Base-by-base conservation (phyloP, 2,113 vertebrate species). In the Dipodomys stephensi region DNA sequence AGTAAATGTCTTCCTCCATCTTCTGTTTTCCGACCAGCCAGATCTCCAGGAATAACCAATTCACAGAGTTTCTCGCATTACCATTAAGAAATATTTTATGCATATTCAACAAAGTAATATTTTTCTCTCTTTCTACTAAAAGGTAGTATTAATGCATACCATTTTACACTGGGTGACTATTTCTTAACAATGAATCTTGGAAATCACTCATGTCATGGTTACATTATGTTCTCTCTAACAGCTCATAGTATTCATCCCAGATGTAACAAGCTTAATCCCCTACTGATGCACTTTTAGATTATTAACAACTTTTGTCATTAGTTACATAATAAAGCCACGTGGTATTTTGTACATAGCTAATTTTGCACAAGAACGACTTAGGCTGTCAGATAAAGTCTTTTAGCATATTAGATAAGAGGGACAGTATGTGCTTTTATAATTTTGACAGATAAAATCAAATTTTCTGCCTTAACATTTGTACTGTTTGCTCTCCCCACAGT, bases 181-280 rank as follows among this genome's bases (percentile, higher is more conserved):
- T 71, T 16, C 23, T 64, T 85, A 76, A 64, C 16, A 81, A 9
- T 65, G 87, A 83, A 76, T 7, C 67, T 87, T 76, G 39, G 25
- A 3, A 2, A 74, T 90, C 67, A 16, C 3, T 57, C 23, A 72
- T 53, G n/a, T 23, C 30, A 57, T 60, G 80, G 69, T 79, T 46
- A 92, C 83, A 78, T 62, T 49, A 80, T 62, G 10, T 32, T 25
- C 28, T 89, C 89, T 89, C 89, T 89, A 79, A 64, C 11, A 87
- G 86, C 49, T 2, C 12, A 6, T 35, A 25, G 22, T 78, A 60
- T 74, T 90, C 22, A 57, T 16, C 53, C 12, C 53, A 57, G 53
- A 57, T 57, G 53, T 57, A 57, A 19, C 15, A 57, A 57, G 53
- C 15, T 57, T 57, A 68, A 20, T n/a, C 2, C 28, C 32, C 62